Evolutionary conservation across 2,888 invertebrate genomes (phyloP).

Genomic region (Ashinkailepas kermadecensis): DNA sequence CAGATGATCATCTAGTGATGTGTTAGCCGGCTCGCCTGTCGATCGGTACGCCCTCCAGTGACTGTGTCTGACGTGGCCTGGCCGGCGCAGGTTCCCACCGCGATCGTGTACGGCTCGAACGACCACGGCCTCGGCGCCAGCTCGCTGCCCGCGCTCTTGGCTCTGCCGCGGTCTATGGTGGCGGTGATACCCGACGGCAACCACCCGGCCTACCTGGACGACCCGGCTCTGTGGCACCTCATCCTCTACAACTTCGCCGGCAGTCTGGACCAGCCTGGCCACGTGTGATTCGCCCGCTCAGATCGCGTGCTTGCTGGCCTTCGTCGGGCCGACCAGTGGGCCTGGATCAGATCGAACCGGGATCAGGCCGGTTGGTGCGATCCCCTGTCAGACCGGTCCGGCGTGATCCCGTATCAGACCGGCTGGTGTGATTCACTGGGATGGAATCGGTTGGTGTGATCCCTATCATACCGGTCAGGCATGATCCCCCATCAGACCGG

Average conservation of each 20-base stretch:
- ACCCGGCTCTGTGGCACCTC: constrained; percentile 43
- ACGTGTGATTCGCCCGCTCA: not conserved
- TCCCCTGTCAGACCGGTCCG: not conserved
- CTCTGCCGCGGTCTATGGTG: constrained; percentile 41
- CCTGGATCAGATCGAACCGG: not conserved
- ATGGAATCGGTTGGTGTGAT: no score
- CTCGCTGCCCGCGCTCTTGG: constrained; percentile 39
- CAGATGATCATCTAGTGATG: no score
- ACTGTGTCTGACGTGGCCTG: no score
- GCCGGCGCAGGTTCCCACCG: constrained; percentile 42
- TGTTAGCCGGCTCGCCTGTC: no score
- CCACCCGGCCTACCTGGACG: constrained; percentile 45
- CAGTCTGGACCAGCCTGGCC: not conserved
- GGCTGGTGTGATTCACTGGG: no score
- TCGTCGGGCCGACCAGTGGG: not conserved
- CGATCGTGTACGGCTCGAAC: constrained; percentile 46
- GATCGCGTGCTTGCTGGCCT: not conserved
- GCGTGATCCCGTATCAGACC: not conserved
- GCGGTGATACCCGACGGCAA: constrained; percentile 41
- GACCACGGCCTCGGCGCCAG: constrained; percentile 41
- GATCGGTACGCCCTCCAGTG: no score
- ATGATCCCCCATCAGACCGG: no score
- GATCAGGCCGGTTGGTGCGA: not conserved
- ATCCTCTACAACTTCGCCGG: constrained; percentile 42
- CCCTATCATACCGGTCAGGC: no score